Evolutionary conservation across 2,888 invertebrate species (phyloP), one percentile per base, ranked within the genome.

Genomic region (Aphelenchoides bicaudatus): DNA sequence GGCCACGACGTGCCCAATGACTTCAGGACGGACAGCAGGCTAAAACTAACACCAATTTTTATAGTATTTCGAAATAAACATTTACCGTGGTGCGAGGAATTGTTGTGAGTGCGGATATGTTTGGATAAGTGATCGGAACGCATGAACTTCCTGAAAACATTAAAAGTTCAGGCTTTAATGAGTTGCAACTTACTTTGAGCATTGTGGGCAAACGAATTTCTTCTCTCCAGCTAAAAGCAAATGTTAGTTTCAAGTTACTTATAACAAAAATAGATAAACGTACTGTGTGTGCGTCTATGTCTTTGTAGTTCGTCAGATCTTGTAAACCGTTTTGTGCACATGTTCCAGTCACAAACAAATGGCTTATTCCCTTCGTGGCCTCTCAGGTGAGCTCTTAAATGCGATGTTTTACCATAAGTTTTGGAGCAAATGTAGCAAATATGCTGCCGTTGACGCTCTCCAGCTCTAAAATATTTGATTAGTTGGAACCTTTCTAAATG

Each of bases 221-320:
- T 77, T 77, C 65, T 78, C 77, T 47, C 77, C 77, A 2, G 76
- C n/a, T n/a, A n/a, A n/a, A n/a, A n/a, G n/a, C n/a, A n/a, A n/a
- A n/a, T n/a, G n/a, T 13, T 34, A 6, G 13, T 5, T 48, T 34
- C 30, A 48, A 37, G 8, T n/a, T n/a, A 6, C 21, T 43, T 8
- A 21, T 10, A n/a, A 43, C 21, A 8, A 13, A 21, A 10, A n/a
- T n/a, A n/a, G 21, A n/a, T 8, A 43, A n/a, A 43, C 21, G n/a
- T 8, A n/a, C 13, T 10, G 37, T n/a, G n/a, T 13, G 10, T 27
- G n/a, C n/a, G 30, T 25, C 72, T 65, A 58, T 77, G 77, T 27
- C 77, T 62, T 62, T 77, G 77, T 46, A 77, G 64, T 56, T 77
- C 77, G 66, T 77, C 77, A 53, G 68, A 71, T 63, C 75, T 66